Base-by-base conservation (phyloP, 2,113 vertebrate genomes). In the Pelecanus crispus region DNA sequence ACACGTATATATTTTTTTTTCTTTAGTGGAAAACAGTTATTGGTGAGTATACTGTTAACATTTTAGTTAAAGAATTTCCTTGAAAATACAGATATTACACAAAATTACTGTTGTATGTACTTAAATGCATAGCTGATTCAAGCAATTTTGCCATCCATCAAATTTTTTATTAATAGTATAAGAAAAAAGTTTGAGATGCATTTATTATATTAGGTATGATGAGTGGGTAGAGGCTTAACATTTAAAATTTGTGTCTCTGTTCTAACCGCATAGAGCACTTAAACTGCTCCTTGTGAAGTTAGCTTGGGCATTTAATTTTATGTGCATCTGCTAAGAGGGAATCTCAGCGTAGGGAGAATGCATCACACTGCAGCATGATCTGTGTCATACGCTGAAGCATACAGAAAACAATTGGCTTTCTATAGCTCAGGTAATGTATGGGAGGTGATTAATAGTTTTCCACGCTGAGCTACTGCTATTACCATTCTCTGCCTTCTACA, bases 391-490 rank as follows among this genome's bases (percentile, higher is more conserved):
- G 1, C 0, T 8, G 44, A 47, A 70, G 42, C 13, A 9, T 13
- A 24, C 16, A 55, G 56, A 31, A 9, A 55, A 29, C 9, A 31
- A 6, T 0, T 5, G 5, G 11, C 19, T 65, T 16, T 13, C 29
- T 53, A 2, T 8, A 45, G 68, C 63, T 78, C 34, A 18, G 59
- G 55, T 68, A 6, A 26, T 1, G 24, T 2, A 3, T 26, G 22
- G 49, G 58, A 59, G 70, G 13, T 36, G 56, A 25, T 31, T 8
- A 22, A 20, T 4, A 66, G 50, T 70, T 71, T 82, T 52, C 42
- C 56, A 28, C 10, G 1, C 63, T 42, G 38, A 61, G 59, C 55
- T 67, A 6, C 56, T 67, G 40, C 62, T 72, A 2, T 40, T 38
- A 18, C 13, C 14, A 5, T 36, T 49, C 38, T 47, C 67, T 80